Base-by-base conservation (phyloP, 1,140 invertebrate species). In the Eubasilissa regina region DNA sequence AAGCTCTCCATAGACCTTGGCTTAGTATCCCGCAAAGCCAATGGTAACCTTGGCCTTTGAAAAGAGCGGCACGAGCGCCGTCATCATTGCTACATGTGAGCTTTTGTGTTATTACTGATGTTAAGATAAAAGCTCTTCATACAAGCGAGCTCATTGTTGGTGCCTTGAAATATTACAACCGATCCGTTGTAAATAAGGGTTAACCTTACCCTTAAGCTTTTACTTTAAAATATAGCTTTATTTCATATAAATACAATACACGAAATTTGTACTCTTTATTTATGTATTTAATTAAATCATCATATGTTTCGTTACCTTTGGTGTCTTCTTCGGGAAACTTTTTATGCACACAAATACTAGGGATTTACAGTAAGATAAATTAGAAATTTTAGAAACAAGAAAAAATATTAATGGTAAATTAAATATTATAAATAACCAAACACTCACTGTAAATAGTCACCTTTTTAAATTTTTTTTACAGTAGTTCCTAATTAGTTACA, bases 51-150 rank as follows among this genome's bases (percentile, higher is more conserved):
- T 74, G 70, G 70, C 70, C 70, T 74, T 74, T 74, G 35, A 9
- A 68, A 53, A 56, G 51, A 44, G 56, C 25, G 10, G 43, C 70
- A 35, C n/a, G 19, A 55, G 21, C 70, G 11, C 13, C 35, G 17
- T 43, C 51, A 43, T 19, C 47, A 15, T 10, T 56, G 51, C 70
- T 74, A 43, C 70, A 55, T 56, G 53, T 74, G 35, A 74, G 70
- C 51, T 56, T 55, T 55, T 55, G 53, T 56, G 35, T 56, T 74
- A 74, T 74, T 74, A 58, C 70, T 56, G 70, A 74, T 74, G 70
- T 74, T 74, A 43, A 74, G 70, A 74, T 74, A 74, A 74, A 74
- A 74, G 70, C 70, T 74, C 43, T 55, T 13, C 53, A 74, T 43
- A 45, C 51, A 44, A 3, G 35, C 48, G 56, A 74, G 51, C 53